Conservation (phyloP, 2,113 vertebrate genomes). For the Oenanthe melanoleuca region DNA sequence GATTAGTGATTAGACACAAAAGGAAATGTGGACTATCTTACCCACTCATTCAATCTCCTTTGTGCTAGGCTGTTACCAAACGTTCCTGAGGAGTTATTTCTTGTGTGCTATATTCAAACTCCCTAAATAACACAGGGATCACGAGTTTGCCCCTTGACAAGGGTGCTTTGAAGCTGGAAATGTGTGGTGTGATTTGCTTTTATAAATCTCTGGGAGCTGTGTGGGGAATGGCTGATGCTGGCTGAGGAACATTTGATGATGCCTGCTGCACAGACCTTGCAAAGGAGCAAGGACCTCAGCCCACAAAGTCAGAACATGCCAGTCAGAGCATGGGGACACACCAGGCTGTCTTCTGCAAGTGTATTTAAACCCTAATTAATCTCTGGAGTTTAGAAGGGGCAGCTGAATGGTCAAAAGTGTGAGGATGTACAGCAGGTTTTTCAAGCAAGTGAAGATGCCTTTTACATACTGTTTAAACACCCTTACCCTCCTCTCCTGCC, state of each 20-base stretch:
- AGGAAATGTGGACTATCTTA: not conserved
- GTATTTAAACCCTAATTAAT: not conserved
- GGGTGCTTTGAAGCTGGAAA: slow-evolving; percentile 12
- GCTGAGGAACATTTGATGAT: not conserved
- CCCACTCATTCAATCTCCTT: not conserved
- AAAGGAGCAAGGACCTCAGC: not conserved
- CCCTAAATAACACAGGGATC: not conserved
- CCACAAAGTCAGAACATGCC: not conserved
- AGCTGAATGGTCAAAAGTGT: not conserved
- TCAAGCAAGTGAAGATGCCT: slow-evolving; percentile 10
- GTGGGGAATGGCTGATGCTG: slow-evolving; percentile 23
- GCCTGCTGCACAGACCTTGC: not conserved
- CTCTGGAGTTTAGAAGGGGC: slow-evolving; percentile 29
- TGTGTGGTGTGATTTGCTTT: not conserved
- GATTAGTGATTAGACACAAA: slow-evolving; percentile 63
- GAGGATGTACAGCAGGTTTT: not conserved
- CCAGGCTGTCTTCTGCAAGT: not conserved
- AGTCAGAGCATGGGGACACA: not conserved
- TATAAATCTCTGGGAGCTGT: not conserved
- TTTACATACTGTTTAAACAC: slow-evolving; percentile 26
- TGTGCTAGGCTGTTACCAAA: not conserved
- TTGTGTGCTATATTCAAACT: not conserved
- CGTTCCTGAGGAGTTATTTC: not conserved
- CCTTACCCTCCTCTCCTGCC: not conserved
- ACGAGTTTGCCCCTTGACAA: not conserved